These are phyloP conservation scores for Dicycla oo DNA, from an alignment of 2,888 invertebrate species.

Conservation along the genomic window DNA sequence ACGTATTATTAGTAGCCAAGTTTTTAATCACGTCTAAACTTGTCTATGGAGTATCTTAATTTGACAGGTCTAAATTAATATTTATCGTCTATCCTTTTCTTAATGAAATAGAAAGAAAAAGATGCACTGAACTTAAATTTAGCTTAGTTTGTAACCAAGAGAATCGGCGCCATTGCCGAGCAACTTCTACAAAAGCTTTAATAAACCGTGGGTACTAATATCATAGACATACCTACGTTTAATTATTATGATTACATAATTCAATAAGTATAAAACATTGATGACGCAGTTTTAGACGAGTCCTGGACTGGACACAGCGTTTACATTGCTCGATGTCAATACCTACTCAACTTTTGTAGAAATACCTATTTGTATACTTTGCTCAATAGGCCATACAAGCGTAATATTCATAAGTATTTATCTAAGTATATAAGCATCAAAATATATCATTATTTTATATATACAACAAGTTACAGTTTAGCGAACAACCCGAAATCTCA, in stretches of 20 bases:
- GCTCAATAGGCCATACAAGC: neutral
- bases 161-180: too few species aligned
- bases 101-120: too few species aligned
- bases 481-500: neutral
- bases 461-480: constrained; percentile 5
- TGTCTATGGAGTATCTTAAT: too few species aligned
- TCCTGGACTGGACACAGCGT: neutral
- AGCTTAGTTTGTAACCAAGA: too few species aligned
- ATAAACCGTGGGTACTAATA: neutral
- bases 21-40: too few species aligned
- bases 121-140: too few species aligned
- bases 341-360: constrained; percentile 1
- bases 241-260: constrained; percentile 13
- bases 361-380: constrained; percentile 1
- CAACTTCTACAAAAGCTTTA: neutral
- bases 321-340: constrained; percentile 10
- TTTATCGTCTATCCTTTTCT: too few species aligned
- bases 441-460: constrained; percentile 2
- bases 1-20: too few species aligned
- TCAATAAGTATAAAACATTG: constrained; percentile 1
- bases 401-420: constrained; percentile 1
- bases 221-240: neutral
- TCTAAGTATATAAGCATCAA: constrained; percentile 14
- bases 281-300: neutral
- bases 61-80: too few species aligned